Evolutionary conservation across 1,140 invertebrate genomes (phyloP).

Genomic region (Drosophila kurseongensis): DNA sequence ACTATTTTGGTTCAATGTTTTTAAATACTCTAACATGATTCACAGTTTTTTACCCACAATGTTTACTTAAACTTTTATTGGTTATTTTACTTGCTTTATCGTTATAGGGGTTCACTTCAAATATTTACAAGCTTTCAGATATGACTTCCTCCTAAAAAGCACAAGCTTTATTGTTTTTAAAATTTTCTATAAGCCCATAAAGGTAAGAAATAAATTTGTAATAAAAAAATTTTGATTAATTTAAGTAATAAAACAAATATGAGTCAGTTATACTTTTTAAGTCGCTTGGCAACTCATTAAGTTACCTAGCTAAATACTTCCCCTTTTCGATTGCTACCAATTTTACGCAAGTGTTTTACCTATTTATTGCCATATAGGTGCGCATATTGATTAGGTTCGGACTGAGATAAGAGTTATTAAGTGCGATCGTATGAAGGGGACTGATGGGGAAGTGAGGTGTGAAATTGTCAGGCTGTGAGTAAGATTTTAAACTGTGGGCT

Average conservation of each 20-base stretch:
- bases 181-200: no score
- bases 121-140: neutral
- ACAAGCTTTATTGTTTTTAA: no score
- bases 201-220: neutral
- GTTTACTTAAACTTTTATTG: neutral
- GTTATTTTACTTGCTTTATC: neutral
- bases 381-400: slow-evolving; percentile 15
- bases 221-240: neutral
- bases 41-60: neutral
- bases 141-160: neutral
- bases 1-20: no score
- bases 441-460: neutral
- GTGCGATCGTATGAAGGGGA: neutral
- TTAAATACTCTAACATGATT: neutral
- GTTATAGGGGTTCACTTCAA: neutral
- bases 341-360: slow-evolving; percentile 3
- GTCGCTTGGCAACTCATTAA: neutral
- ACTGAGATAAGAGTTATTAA: slow-evolving; percentile 13
- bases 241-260: neutral
- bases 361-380: slow-evolving; percentile 9
- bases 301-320: slow-evolving; percentile 13
- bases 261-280: neutral
- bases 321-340: slow-evolving; percentile 8
- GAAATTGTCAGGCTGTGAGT: neutral
- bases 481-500: neutral